These are phyloP conservation scores for Apeira syringaria DNA, from an alignment of 2,888 invertebrate species.

Conservation along the genomic window DNA sequence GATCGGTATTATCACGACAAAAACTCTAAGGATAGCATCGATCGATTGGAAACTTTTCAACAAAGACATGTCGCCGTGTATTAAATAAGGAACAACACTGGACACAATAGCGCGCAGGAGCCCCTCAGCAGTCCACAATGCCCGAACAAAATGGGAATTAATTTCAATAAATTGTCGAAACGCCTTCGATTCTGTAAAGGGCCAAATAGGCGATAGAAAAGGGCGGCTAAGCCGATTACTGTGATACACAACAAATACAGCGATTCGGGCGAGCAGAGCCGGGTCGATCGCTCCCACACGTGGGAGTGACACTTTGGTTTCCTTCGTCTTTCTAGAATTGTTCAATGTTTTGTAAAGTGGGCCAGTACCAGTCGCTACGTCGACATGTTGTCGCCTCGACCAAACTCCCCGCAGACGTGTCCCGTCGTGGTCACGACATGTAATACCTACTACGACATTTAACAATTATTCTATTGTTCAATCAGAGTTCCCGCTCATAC, in stretches of 20 bases:
- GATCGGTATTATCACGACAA: conserved; percentile 22
- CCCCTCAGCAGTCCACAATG: conserved; percentile 73
- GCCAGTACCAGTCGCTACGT: too few relatives aligned
- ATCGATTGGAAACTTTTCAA: conserved; percentile 60
- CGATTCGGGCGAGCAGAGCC: conserved; percentile 43
- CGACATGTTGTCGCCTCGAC: too few relatives aligned
- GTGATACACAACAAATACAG: conserved; percentile 71
- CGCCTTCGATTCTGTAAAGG: conserved; percentile 69
- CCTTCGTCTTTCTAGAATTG: conserved; percentile 28
- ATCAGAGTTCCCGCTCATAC: too few relatives aligned
- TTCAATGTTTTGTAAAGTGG: conserved; percentile 28
- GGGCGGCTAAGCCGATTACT: conserved; percentile 76
- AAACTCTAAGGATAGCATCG: conserved; percentile 49
- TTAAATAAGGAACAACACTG: conserved; percentile 77
- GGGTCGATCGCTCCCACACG: conserved; percentile 59
- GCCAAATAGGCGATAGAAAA: conserved; percentile 57
- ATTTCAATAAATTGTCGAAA: conserved; percentile 78
- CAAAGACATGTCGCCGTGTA: conserved; percentile 70
- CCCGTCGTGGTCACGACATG: too few relatives aligned
- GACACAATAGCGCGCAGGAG: conserved; percentile 54
- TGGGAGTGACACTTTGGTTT: conserved; percentile 59
- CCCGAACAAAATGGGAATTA: conserved; percentile 79
- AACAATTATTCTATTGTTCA: too few relatives aligned
- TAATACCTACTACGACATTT: too few relatives aligned
- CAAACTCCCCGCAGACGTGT: too few relatives aligned